Evolutionary conservation across 2,797 vertebrate species (phyloP).

Genomic region (Lagocephalus sceleratus): DNA sequence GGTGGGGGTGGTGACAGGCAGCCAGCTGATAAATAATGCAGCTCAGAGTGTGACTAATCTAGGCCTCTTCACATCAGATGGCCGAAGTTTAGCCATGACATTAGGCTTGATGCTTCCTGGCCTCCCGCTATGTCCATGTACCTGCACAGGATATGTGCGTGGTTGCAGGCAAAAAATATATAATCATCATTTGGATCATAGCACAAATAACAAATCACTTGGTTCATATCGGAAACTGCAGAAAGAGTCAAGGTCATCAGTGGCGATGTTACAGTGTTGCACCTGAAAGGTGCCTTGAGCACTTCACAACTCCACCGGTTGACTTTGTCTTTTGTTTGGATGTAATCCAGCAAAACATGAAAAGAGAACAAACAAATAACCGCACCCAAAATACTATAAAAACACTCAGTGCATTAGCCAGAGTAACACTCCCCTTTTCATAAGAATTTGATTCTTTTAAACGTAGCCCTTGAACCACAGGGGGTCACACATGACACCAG

Average conservation of each 20-base stretch:
- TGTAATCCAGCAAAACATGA: slow-evolving; percentile 23
- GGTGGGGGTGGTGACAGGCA: slow-evolving; percentile 27
- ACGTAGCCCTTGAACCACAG: too few species aligned
- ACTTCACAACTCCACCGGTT: slow-evolving; percentile 21
- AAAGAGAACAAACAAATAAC: slow-evolving; percentile 22
- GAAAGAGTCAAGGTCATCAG: background rate
- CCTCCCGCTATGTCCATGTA: background rate
- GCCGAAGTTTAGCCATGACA: slow-evolving; percentile 35
- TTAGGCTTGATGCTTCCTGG: slow-evolving; percentile 22
- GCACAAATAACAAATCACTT: slow-evolving; percentile 11
- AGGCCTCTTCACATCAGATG: slow-evolving; percentile 62
- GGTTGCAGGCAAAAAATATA: background rate
- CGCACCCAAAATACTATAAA: slow-evolving; percentile 23
- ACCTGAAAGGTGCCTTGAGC: slow-evolving; percentile 15
- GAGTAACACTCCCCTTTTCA: background rate
- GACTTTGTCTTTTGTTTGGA: slow-evolving; percentile 20
- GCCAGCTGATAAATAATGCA: slow-evolving; percentile 71
- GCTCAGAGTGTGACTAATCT: slow-evolving; percentile 69
- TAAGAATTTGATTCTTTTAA: slow-evolving; percentile 14
- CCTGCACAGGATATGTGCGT: slow-evolving; percentile 9
- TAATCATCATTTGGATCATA: background rate
- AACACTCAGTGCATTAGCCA: background rate
- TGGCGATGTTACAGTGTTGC: slow-evolving; percentile 30
- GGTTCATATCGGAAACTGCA: background rate
- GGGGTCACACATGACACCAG: too few species aligned